Conservation (phyloP, 1,140 invertebrate species). For the Hesperophylax magnus region DNA sequence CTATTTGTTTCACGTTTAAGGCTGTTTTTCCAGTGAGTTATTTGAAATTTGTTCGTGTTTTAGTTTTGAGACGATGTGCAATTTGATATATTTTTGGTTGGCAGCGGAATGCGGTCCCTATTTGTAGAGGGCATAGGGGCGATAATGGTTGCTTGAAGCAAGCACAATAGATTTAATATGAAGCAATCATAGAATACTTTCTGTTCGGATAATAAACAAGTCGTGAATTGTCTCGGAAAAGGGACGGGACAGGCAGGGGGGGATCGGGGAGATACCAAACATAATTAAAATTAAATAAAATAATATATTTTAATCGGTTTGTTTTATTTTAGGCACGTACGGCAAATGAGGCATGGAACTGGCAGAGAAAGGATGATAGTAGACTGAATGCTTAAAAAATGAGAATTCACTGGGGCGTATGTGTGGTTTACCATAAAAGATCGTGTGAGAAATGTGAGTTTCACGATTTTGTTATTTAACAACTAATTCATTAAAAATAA, state of each 20-base stretch:
- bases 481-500: too few species aligned
- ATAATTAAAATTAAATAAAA: background rate
- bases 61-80: background rate
- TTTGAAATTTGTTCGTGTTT: background rate
- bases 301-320: too few species aligned
- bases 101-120: background rate
- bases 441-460: too few species aligned
- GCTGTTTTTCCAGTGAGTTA: background rate
- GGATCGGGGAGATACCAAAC: background rate
- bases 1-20: background rate
- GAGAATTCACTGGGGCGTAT: too few species aligned
- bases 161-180: slow-evolving; percentile 5
- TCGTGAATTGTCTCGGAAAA: background rate
- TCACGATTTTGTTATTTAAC: too few species aligned
- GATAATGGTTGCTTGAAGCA: background rate
- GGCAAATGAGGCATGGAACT: too few species aligned
- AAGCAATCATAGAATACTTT: slow-evolving; percentile 8
- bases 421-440: too few species aligned
- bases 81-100: background rate
- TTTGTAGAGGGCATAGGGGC: background rate
- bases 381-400: too few species aligned
- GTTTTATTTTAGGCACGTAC: too few species aligned
- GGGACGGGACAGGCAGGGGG: background rate
- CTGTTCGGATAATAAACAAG: slow-evolving; percentile 14
- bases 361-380: too few species aligned